Base-by-base conservation (phyloP, 2,113 vertebrate genomes). In the Artemisiospiza belli region DNA sequence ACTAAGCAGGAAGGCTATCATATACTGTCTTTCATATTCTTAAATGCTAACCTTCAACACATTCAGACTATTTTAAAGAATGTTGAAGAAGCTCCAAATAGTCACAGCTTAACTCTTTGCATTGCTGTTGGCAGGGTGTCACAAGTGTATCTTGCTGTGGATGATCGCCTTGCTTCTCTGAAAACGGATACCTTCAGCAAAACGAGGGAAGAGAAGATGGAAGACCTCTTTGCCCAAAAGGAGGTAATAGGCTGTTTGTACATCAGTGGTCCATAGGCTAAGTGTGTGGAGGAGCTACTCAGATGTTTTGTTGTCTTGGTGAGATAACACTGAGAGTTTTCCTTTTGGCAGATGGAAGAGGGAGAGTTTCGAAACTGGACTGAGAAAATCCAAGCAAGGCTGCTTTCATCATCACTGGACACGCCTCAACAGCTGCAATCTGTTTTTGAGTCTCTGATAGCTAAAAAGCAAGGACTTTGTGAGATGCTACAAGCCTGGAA, bases 141-240 rank as follows among this genome's bases (percentile, higher is more conserved):
- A 52, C 99, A 99, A 95, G 99, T 99, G 2, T 99, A 99, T 90
- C 87, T 98, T 86, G 99, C 99, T 84, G 99, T 99, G 63, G 99
- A 99, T 63, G 99, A 99, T 97, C 99, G 99, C 27, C 99, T 99
- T 85, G 99, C 99, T 30, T 99, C 99, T 89, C 97, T 99, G 67
- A 99, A 99, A 98, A 99, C 98, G 0, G 99, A 99, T 87, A 99
- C 99, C 25, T 99, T 99, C 98, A 99, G 98, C 96, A 99, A 99
- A 97, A 99, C 99, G 0, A 98, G 99, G 66, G 99, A 99, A 94
- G 99, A 99, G 83, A 99, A 99, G 96, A 99, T 99, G 99, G 99
- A 99, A 97, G 99, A 99, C 91, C 98, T 99, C 35, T 99, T 99
- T 93, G 99, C 99, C 81, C 99, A 99, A 96, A 99, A 99, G 95